Evolutionary conservation across 2,888 invertebrate genomes (phyloP).

Genomic region (Troglohyphantes excavatus): DNA sequence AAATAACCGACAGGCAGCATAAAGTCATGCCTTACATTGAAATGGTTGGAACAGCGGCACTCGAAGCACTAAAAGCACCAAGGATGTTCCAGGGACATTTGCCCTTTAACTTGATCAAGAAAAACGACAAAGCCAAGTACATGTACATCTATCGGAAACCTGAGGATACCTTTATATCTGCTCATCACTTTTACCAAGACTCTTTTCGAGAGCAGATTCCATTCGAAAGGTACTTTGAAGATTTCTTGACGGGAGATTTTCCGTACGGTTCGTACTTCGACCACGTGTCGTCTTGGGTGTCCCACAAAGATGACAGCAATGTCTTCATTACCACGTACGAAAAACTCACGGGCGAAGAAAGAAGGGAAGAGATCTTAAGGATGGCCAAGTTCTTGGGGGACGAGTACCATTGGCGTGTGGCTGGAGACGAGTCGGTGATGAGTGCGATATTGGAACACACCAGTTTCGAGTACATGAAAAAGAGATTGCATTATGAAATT

Average conservation of each 20-base stretch:
- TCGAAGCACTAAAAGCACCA: neutral
- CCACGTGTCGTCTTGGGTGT: slow-evolving; percentile 52
- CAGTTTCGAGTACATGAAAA: slow-evolving; percentile 66
- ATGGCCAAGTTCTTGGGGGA: slow-evolving; percentile 79
- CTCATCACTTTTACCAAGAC: slow-evolving; percentile 81
- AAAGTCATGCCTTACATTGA: slow-evolving; percentile 62
- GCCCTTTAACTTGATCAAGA: slow-evolving; percentile 53
- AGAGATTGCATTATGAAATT: neutral
- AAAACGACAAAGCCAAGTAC: slow-evolving; percentile 80
- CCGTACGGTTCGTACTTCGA: slow-evolving; percentile 76
- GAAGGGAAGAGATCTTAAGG: slow-evolving; percentile 73
- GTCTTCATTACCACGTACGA: slow-evolving; percentile 83
- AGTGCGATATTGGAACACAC: slow-evolving; percentile 27
- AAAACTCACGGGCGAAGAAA: slow-evolving; percentile 82
- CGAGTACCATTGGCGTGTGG: neutral
- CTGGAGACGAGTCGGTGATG: neutral
- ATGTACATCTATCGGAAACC: slow-evolving; percentile 84
- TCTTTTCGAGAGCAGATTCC: slow-evolving; percentile 31
- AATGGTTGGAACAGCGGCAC: slow-evolving; percentile 33
- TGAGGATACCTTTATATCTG: slow-evolving; percentile 83
- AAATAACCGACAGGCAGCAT: slow-evolving; percentile 73
- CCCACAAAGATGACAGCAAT: slow-evolving; percentile 80
- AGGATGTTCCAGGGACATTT: slow-evolving; percentile 50
- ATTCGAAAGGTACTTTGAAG: slow-evolving; percentile 82
- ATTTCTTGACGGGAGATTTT: slow-evolving; percentile 82